Evolutionary conservation across 1,140 invertebrate species (phyloP), one percentile per base, ranked within the genome.

Genomic region (Adoxophyes honmai): DNA sequence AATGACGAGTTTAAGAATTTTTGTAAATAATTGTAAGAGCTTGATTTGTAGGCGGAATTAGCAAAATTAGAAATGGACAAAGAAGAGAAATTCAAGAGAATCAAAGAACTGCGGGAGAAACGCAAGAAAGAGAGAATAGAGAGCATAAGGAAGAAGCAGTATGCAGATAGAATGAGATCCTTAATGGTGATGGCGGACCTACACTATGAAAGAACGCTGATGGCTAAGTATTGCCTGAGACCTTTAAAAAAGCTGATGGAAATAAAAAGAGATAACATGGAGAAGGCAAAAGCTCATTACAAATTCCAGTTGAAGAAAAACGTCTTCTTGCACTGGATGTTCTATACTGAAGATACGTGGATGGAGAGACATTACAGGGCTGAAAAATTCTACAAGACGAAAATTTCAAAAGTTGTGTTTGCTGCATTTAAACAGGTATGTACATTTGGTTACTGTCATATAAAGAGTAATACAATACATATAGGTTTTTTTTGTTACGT

Each of bases 111-210:
- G 4, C 90, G 90, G 68, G 90, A 92, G 52, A 91, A 90, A 64
- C 81, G 92, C 15, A 90, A 88, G 55, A 87, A 80, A 66, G 92
- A 93, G 74, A 90, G 91, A 75, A 90, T 92, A 68, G 88, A 90
- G 57, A 90, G 89, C 57, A 90, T 92, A 76, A 88, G 81, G 80
- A 91, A 83, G 68, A 90, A 73, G 88, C 91, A 78, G 86, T 86
- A 74, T 64, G 86, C 68, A 62, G 90, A 75, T 81, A 86, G 68
- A 76, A 90, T 70, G 75, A 88, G 79, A 86, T 91, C 73, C 42
- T 84, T 75, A 52, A 88, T 62, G 42, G 89, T 90, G 10, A 92
- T 90, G 84, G 91, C 92, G 0, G 78, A 91, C 54, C 82, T 91
- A 62, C 92, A 93, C 73, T 90, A 91, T 63, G 91, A 91, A 55